These are phyloP conservation scores for Solenopsis invicta DNA, from an alignment of 1,140 invertebrate species.

Conservation along the genomic window DNA sequence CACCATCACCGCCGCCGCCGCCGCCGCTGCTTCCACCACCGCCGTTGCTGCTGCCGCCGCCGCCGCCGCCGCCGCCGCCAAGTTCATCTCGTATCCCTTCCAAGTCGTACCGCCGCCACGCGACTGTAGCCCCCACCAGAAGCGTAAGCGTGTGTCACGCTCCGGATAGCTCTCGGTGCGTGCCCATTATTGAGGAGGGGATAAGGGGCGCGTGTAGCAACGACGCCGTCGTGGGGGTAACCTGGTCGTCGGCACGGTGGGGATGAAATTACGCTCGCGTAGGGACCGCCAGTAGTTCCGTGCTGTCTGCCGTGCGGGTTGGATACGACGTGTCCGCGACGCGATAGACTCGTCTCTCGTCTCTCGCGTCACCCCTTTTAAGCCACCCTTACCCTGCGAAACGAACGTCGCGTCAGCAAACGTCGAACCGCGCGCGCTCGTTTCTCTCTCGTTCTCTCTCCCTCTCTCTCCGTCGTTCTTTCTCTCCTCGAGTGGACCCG, in stretches of 20 bases:
- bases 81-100: constrained; percentile 66
- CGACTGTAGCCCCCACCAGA: constrained; percentile 83
- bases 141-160: constrained; percentile 82
- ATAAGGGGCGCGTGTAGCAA: constrained; percentile 82
- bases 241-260: constrained; percentile 57
- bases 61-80: constrained; percentile 5
- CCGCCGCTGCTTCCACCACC: constrained; percentile 22
- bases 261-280: constrained; percentile 75
- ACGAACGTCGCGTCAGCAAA: constrained; percentile 25
- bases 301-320: constrained; percentile 77
- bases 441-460: not conserved
- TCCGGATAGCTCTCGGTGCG: constrained; percentile 83
- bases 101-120: constrained; percentile 81
- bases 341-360: constrained; percentile 23
- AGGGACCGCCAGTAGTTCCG: constrained; percentile 82
- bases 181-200: constrained; percentile 79
- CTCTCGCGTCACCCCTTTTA: constrained; percentile 23
- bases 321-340: constrained; percentile 63
- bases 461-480: too few relatives aligned
- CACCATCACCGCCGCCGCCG: not conserved
- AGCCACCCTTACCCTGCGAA: constrained; percentile 28
- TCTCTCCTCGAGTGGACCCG: constrained; percentile 5
- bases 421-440: constrained; percentile 36
- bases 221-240: constrained; percentile 44
- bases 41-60: constrained; percentile 24